Percentiles rank a stretch among this genome's conserved stretches.
Evolutionary conservation across 2,888 invertebrate genomes (phyloP).

Genomic region (Melanophora roralis): DNA sequence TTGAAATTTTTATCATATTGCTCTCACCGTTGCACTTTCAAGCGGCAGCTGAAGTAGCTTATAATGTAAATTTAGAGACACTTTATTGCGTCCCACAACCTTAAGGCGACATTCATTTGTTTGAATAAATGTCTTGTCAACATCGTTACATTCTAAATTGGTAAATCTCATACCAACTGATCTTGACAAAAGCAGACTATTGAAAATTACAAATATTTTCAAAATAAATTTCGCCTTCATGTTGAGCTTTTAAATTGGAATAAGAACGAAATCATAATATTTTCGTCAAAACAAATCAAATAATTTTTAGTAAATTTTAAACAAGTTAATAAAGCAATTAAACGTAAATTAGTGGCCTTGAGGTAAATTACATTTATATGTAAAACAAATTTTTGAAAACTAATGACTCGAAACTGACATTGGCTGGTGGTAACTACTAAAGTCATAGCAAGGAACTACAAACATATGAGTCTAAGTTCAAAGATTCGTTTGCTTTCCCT

Average conservation of each 20-base stretch:
- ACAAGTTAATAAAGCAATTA: no score
- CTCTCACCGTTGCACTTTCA: conserved; percentile 1
- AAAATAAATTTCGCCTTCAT: neutral
- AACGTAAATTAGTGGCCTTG: no score
- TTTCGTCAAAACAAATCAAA: no score
- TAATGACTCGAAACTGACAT: no score
- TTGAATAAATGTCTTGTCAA: neutral
- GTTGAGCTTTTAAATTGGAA: neutral
- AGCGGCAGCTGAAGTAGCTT: neutral
- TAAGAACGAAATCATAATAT: no score
- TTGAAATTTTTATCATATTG: neutral
- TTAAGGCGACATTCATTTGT: conserved; percentile 12
- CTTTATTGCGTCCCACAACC: conserved; percentile 8
- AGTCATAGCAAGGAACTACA: no score
- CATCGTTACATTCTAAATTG: conserved; percentile 18
- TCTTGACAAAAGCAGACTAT: neutral
- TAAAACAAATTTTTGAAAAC: no score
- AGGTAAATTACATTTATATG: no score
- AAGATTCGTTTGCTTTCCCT: no score
- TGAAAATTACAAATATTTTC: neutral
- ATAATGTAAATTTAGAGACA: neutral
- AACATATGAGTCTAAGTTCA: no score
- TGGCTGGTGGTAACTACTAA: no score
- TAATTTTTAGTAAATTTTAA: no score
- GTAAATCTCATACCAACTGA: neutral